Evolutionary conservation across 1,140 invertebrate genomes (phyloP).

Genomic region (Drosophila kohkoa): DNA sequence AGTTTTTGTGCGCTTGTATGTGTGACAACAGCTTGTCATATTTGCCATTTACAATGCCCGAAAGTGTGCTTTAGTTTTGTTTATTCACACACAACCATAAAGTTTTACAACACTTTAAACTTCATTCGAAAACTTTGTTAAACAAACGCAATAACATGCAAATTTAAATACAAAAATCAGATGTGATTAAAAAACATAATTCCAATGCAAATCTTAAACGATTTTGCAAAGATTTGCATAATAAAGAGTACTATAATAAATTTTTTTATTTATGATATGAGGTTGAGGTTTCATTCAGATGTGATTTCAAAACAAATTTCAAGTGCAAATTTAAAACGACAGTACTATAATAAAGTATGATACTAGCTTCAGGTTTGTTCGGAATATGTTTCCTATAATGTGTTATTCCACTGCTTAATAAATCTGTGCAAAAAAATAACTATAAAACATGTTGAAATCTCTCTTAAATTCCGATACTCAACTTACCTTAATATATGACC

Average conservation of each 20-base stretch:
- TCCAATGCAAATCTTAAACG: neutral
- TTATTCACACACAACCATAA: constrained; percentile 31
- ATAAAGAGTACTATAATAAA: no score
- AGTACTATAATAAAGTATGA: no score
- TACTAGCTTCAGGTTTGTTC: no score
- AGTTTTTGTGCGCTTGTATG: constrained; percentile 12
- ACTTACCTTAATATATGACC: neutral
- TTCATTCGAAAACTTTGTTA: neutral
- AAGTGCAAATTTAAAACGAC: no score
- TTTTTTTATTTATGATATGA: no score
- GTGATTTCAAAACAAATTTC: no score
- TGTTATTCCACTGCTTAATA: no score
- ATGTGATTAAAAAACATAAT: neutral
- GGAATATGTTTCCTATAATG: no score
- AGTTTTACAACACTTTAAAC: constrained; percentile 11
- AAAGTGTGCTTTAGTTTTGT: constrained; percentile 48
- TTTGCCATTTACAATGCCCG: constrained; percentile 34
- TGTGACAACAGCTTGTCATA: constrained; percentile 62
- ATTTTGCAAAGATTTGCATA: no score
- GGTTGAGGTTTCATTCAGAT: no score
- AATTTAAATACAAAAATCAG: neutral
- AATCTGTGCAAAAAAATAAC: no score
- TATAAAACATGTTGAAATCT: no score
- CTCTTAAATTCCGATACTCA: neutral
- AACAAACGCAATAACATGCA: neutral